Percentiles rank a stretch among this genome's conserved stretches.
Conservation (phyloP, 2,888 invertebrate genomes). For the Megalurothrips usitatus region DNA sequence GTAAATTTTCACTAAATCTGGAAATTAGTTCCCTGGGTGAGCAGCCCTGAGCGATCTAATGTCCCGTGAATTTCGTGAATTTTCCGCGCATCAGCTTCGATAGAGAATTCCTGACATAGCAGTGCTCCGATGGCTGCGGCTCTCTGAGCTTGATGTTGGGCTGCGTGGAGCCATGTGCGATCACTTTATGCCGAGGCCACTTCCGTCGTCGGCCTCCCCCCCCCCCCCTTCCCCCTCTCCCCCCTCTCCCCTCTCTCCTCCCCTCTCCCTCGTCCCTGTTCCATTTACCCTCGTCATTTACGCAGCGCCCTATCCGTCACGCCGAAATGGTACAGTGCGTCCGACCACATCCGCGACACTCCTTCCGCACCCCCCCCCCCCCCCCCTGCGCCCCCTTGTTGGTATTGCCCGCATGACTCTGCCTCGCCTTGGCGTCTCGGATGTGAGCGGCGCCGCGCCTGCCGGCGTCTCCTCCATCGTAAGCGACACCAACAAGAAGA, state of each 20-base stretch:
- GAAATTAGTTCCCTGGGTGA: too few relatives aligned
- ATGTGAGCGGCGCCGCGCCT: neutral
- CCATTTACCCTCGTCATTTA: slow-evolving; percentile 25
- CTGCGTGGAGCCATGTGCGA: too few relatives aligned
- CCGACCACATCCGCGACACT: neutral
- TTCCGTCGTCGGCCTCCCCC: too few relatives aligned
- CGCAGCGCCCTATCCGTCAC: slow-evolving; percentile 12
- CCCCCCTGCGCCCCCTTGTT: neutral
- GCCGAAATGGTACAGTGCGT: slow-evolving; percentile 7
- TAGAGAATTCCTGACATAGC: too few relatives aligned
- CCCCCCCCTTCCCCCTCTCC: neutral
- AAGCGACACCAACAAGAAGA: slow-evolving; percentile 2
- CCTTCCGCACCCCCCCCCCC: neutral
- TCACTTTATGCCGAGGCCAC: too few relatives aligned
- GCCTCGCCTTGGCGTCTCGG: neutral
- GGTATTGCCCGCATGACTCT: neutral
- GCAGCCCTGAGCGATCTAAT: too few relatives aligned
- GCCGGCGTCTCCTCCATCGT: neutral
- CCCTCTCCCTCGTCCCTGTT: neutral
- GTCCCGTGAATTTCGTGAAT: too few relatives aligned
- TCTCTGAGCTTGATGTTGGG: too few relatives aligned
- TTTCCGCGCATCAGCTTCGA: too few relatives aligned
- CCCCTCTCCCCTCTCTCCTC: neutral
- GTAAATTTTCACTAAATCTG: too few relatives aligned
- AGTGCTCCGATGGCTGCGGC: too few relatives aligned